phyloP scores from a whole-genome alignment of 2,888 invertebrate genomes.

The Smittia aterrima region DNA sequence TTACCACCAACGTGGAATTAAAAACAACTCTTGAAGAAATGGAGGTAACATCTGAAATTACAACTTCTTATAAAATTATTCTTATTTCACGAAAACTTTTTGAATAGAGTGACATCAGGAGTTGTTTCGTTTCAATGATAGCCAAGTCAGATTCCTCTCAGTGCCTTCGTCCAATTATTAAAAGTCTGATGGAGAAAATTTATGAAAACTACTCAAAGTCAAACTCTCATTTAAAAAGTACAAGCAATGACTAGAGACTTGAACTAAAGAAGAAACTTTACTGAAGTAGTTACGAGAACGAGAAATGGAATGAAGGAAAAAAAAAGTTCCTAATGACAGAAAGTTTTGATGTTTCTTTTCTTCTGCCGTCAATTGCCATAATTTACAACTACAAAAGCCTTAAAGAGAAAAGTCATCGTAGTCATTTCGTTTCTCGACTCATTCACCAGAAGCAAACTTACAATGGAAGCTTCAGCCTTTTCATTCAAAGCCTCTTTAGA shows the following conservation, averaged over 20 bases:
- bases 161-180: no score
- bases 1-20: no score
- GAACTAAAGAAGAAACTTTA: neutral
- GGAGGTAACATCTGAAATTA: no score
- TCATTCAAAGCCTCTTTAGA: neutral
- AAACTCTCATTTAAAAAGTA: neutral
- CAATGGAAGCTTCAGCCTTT: neutral
- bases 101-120: no score
- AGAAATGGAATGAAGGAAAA: neutral
- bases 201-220: neutral
- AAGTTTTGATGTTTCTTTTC: conserved; percentile 29
- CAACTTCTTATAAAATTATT: no score
- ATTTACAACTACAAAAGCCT: conserved; percentile 16
- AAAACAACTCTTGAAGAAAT: no score
- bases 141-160: no score
- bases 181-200: no score
- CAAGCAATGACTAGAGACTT: neutral
- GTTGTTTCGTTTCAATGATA: no score
- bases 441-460: neutral
- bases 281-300: neutral
- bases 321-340: conserved; percentile 28
- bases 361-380: conserved; percentile 24
- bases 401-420: conserved; percentile 10
- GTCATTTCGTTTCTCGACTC: neutral
- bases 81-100: no score